phyloP scores from a whole-genome alignment of 2,888 invertebrate species.

The Dorcus parallelipipedus region DNA sequence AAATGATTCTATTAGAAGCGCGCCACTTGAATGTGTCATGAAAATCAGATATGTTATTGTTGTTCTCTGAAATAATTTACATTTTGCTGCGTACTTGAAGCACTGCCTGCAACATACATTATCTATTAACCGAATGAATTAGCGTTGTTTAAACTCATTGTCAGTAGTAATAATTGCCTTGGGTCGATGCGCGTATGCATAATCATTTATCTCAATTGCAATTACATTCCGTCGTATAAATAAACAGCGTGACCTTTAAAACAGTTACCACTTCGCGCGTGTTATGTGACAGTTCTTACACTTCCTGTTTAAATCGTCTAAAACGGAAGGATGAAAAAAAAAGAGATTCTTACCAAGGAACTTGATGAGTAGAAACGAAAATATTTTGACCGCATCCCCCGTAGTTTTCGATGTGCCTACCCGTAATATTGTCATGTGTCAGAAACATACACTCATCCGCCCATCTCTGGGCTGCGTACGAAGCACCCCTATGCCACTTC shows the following conservation, averaged over 20 bases:
- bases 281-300: no score
- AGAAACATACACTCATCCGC: conserved; percentile 68
- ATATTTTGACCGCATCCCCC: conserved; percentile 80
- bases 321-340: not conserved
- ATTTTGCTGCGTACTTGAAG: no score
- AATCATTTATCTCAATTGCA: not conserved
- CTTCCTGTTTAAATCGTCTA: no score
- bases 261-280: not conserved
- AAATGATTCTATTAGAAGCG: no score
- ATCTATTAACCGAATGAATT: no score
- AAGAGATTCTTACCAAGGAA: conserved; percentile 64
- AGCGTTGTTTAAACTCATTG: no score
- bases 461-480: conserved; percentile 70
- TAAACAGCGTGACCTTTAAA: not conserved
- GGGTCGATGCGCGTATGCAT: not conserved
- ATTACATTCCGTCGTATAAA: not conserved
- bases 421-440: conserved; percentile 65
- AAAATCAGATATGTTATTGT: no score
- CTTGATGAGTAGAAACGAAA: conserved; percentile 74
- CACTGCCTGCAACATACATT: no score
- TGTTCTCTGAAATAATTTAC: no score
- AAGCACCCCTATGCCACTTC: conserved; percentile 73
- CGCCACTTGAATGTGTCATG: no score
- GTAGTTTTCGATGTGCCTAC: conserved; percentile 62
- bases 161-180: not conserved